Conservation (phyloP, 2,888 invertebrate genomes). For the Rotaria macrura region DNA sequence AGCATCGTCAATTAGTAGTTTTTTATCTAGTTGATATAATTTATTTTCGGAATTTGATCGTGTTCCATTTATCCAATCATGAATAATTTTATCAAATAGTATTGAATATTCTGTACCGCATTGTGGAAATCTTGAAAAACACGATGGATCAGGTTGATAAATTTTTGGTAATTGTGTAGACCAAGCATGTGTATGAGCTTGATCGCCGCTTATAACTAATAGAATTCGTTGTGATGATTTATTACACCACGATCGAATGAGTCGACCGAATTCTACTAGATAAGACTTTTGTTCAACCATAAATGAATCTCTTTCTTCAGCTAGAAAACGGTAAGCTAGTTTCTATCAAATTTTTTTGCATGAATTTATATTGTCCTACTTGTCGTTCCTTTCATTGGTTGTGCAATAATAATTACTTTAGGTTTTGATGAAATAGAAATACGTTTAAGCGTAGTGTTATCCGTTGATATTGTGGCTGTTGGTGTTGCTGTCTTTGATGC, state of each 20-base stretch:
- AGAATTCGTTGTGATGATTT: neutral
- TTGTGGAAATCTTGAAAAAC: neutral
- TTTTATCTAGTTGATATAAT: neutral
- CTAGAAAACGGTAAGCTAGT: neutral
- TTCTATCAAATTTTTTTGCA: too few species aligned
- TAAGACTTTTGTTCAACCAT: neutral
- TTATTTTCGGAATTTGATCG: neutral
- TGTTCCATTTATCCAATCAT: neutral
- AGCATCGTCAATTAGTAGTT: neutral
- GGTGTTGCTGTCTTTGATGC: neutral
- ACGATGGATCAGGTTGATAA: neutral
- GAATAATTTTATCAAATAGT: neutral
- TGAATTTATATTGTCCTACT: neutral
- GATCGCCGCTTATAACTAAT: neutral
- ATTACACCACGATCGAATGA: constrained; percentile 9
- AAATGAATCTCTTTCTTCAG: neutral
- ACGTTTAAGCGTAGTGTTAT: neutral
- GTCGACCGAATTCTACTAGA: neutral
- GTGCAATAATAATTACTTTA: constrained; percentile 7
- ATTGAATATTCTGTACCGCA: neutral
- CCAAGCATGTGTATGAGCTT: constrained; percentile 12
- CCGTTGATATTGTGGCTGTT: neutral
- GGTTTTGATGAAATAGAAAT: neutral
- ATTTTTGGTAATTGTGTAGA: neutral
- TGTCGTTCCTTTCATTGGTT: neutral